These are phyloP conservation scores for Oscheius onirici DNA, from an alignment of 2,888 invertebrate species.

Conservation along the genomic window DNA sequence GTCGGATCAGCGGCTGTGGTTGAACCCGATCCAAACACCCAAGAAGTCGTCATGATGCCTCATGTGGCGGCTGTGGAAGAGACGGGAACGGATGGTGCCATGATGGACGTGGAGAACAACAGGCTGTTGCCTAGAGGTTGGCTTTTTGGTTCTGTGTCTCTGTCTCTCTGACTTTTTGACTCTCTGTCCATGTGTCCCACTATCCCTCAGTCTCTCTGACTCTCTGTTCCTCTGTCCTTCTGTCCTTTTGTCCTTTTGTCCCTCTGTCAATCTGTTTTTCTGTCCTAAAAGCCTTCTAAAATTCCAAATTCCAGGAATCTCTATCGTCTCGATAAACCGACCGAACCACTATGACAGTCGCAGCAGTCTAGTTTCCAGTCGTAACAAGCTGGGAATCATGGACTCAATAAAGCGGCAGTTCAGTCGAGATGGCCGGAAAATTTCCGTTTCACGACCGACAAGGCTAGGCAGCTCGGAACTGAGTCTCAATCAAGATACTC, in stretches of 20 bases:
- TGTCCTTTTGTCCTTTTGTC: no score
- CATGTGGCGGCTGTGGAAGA: slow-evolving; percentile 42
- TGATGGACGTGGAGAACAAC: slow-evolving; percentile 36
- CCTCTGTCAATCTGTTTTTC: slow-evolving; percentile 15
- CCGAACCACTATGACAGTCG: slow-evolving; percentile 40
- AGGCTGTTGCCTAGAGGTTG: slow-evolving; percentile 37
- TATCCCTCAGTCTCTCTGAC: no score
- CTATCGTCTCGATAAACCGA: slow-evolving; percentile 53
- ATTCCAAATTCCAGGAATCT: slow-evolving; percentile 34
- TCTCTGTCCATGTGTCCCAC: no score
- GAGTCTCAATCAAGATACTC: slow-evolving; percentile 24
- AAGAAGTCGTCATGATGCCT: slow-evolving; percentile 49
- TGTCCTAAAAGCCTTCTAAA: background rate
- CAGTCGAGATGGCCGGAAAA: slow-evolving; percentile 36
- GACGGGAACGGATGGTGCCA: slow-evolving; percentile 11
- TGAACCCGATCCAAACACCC: slow-evolving; percentile 42
- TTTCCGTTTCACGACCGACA: slow-evolving; percentile 41
- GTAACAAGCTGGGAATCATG: slow-evolving; percentile 30
- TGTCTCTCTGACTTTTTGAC: no score
- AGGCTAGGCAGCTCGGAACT: slow-evolving; percentile 36
- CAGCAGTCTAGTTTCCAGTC: slow-evolving; percentile 43
- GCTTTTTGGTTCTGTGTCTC: no score
- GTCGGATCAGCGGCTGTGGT: slow-evolving; percentile 52
- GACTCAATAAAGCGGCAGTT: slow-evolving; percentile 42
- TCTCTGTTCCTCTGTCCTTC: no score